Base-by-base conservation (phyloP, 2,113 vertebrate genomes). In the Pluvianellus socialis region DNA sequence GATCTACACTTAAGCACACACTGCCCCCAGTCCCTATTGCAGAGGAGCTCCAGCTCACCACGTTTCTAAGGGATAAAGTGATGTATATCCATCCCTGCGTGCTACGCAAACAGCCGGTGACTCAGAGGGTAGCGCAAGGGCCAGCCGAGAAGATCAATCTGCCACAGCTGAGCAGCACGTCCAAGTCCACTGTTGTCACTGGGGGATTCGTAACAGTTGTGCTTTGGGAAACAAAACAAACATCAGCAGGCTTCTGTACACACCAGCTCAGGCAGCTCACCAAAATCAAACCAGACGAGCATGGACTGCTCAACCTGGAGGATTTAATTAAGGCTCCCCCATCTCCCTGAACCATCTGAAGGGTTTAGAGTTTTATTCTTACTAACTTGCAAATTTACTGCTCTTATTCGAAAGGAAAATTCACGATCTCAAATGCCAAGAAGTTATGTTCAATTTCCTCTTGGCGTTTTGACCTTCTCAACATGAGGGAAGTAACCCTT, bases 401-500 rank as follows among this genome's bases (percentile, higher is more conserved):
- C 82, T 95, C 67, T 93, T 88, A 74, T 72, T 95, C 0, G 0
- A 88, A 95, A 88, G 74, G 86, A 92, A 96, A 97, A 97, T 95
- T 95, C 66, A 82, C 0, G 1, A 89, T 76, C 89, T 80, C 82
- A 96, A 92, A 95, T 94, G 92, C 93, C 95, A 96, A 95, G 92
- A 95, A 92, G 82, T 82, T 94, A 90, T 59, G 70, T 95, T 95
- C 90, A 85, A 94, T 97, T 97, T 98, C 95, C 82, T 95, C 87
- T 52, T 75, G 73, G 85, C 26, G 14, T 68, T 94, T 74, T 97
- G 95, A 94, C 96, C 90, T 96, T 97, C 89, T 81, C 90, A 79
- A 74, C 52, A 4, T 27, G 65, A 96, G 49, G 61, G 65, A 94
- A 94, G 61, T 91, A 96, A 96, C 88, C 61, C 91, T 96, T 95